Percentiles rank a stretch among this genome's conserved stretches.
These are phyloP conservation scores for Lottia gigantea DNA, from an alignment of 2,888 invertebrate species.

Conservation along the genomic window DNA sequence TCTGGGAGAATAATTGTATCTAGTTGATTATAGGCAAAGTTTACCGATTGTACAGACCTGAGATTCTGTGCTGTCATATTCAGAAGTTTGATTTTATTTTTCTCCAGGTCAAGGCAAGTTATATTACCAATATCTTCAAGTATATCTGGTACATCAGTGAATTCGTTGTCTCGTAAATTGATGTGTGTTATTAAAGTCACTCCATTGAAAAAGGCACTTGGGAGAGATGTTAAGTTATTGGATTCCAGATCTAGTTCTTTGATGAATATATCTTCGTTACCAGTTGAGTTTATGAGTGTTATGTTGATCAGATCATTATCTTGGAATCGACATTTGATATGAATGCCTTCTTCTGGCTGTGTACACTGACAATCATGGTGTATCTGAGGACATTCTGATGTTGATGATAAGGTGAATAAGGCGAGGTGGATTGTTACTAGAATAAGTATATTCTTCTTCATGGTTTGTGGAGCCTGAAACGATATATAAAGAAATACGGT, in stretches of 20 bases:
- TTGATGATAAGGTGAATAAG: too few relatives aligned
- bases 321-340: too few relatives aligned
- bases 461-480: too few relatives aligned
- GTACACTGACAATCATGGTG: too few relatives aligned
- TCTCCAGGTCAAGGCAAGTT: slow-evolving; percentile 14
- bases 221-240: slow-evolving; percentile 21
- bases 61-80: neutral
- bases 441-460: too few relatives aligned
- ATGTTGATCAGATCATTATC: too few relatives aligned
- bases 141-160: slow-evolving; percentile 13
- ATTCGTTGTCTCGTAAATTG: slow-evolving; percentile 20
- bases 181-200: slow-evolving; percentile 10
- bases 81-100: slow-evolving; percentile 17
- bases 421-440: too few relatives aligned
- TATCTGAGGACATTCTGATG: too few relatives aligned
- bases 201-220: slow-evolving; percentile 22
- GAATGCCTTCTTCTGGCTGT: too few relatives aligned
- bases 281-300: too few relatives aligned
- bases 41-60: slow-evolving; percentile 3
- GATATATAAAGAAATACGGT: too few relatives aligned
- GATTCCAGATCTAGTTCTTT: slow-evolving; percentile 19
- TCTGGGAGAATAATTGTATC: neutral
- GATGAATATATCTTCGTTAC: neutral
- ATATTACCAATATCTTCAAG: slow-evolving; percentile 6
- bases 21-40: slow-evolving; percentile 22